Evolutionary conservation across 2,113 vertebrate genomes (phyloP), one percentile per base, ranked within the genome.

Genomic region (Propithecus coquereli): DNA sequence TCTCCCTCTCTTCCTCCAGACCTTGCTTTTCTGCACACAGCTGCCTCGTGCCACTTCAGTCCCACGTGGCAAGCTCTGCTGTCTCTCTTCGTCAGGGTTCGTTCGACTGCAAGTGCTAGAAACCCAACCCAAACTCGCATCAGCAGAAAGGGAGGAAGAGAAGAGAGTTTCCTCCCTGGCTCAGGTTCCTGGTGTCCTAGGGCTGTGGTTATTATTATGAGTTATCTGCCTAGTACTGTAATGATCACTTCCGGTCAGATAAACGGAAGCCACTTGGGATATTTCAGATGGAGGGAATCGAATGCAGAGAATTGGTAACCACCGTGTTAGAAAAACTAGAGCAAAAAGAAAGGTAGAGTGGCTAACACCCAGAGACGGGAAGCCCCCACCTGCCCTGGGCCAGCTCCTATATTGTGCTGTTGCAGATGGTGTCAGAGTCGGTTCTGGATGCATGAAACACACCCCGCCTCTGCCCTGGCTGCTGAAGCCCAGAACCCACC

Each of bases 361-460:
- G 54, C 3, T 57, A 57, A 43, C 18, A 27, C 54, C 76, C 32
- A 16, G 40, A 63, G 23, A 20, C 32, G 4, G 59, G 73, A 37
- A 71, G 25, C 59, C 43, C 2, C 2, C 34, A 0, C 74, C 30
- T 8, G 34, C 47, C 23, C 40, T 32, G 13, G 57, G 63, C 54
- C 23, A n/a, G 14, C 32, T 37, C 22, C 68, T 50, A 37, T 45
- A 6, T 18, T 43, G 25, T 25, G 6, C 57, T 54, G 6, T 45
- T 16, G 22, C 57, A 65, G 45, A 14, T 3, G 2, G 9, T 2
- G 10, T 37, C 6, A 0, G 13, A 20, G 14, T 43, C 11, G 14
- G n/a, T 54, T 65, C 50, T 47, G 17, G n/a, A 10, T 27, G 13
- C 37, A n/a, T 30, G 50, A 2, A 43, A 47, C 23, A 7, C 18